Percentiles rank a stretch among this genome's conserved stretches.
These are phyloP conservation scores for Erythrocercus mccallii DNA, from an alignment of 2,113 vertebrate species.

Conservation along the genomic window DNA sequence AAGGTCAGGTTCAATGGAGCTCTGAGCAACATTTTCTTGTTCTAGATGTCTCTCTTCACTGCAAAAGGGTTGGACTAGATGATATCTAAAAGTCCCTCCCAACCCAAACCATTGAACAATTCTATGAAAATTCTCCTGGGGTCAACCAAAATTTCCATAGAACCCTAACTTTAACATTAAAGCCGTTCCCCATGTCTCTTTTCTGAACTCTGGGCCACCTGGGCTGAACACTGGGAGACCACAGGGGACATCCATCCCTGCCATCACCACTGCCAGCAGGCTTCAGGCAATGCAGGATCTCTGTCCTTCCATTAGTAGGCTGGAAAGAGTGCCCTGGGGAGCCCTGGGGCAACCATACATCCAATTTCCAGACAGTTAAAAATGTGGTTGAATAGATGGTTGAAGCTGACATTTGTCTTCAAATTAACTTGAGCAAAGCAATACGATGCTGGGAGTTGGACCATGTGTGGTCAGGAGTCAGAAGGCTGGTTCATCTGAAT, in stretches of 20 bases:
- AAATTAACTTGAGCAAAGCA: not conserved
- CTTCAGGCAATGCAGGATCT: not conserved
- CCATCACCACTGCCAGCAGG: not conserved
- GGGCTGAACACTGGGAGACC: not conserved
- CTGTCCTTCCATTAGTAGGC: not conserved
- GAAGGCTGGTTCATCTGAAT: constrained; percentile 21
- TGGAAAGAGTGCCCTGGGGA: not conserved
- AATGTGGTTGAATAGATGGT: not conserved
- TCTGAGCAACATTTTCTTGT: not conserved
- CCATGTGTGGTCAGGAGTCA: not conserved
- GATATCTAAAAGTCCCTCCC: not conserved
- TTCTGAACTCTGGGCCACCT: not conserved
- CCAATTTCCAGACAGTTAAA: not conserved
- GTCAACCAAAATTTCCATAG: not conserved
- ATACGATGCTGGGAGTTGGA: not conserved
- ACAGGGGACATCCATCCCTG: not conserved
- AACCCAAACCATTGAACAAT: not conserved
- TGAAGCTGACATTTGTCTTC: not conserved
- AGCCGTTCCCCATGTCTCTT: not conserved
- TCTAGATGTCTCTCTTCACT: not conserved
- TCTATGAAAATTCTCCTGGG: not conserved
- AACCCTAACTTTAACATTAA: not conserved
- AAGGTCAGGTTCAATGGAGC: not conserved
- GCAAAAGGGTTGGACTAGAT: not conserved
- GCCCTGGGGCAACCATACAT: not conserved